phyloP scores from a whole-genome alignment of 2,113 vertebrate genomes.

The Stegostoma tigrinum region DNA sequence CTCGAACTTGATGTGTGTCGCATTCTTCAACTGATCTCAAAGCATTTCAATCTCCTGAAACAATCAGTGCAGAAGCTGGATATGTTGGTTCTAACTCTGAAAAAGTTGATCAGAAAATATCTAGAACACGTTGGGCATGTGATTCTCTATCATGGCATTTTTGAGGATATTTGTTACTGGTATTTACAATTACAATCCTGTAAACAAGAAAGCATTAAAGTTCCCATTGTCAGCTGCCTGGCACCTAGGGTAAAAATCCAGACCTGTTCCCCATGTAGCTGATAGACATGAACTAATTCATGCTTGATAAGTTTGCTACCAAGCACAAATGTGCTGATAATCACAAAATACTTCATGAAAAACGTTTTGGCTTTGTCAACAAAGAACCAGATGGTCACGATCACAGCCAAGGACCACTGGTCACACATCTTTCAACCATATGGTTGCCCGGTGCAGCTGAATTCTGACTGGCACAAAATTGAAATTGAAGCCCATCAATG shows the following conservation, averaged over 20 bases:
- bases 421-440: neutral
- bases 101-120: neutral
- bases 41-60: neutral
- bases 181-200: neutral
- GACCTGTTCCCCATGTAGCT: neutral
- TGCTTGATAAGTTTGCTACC: neutral
- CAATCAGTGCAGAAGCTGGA: neutral
- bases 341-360: neutral
- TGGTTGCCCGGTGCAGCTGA: neutral
- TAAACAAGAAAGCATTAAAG: neutral
- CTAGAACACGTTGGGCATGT: neutral
- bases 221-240: neutral
- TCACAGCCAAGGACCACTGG: neutral
- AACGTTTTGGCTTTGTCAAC: neutral
- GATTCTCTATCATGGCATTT: neutral
- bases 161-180: neutral
- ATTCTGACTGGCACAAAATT: conserved; percentile 16
- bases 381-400: neutral
- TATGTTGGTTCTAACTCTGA: neutral
- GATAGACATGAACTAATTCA: conserved; percentile 21
- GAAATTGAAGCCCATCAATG: neutral
- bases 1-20: neutral
- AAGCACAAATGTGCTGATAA: neutral
- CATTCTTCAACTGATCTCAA: neutral
- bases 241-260: neutral